Base-by-base conservation (phyloP, 2,113 vertebrate species). In the Nannospalax galili region DNA sequence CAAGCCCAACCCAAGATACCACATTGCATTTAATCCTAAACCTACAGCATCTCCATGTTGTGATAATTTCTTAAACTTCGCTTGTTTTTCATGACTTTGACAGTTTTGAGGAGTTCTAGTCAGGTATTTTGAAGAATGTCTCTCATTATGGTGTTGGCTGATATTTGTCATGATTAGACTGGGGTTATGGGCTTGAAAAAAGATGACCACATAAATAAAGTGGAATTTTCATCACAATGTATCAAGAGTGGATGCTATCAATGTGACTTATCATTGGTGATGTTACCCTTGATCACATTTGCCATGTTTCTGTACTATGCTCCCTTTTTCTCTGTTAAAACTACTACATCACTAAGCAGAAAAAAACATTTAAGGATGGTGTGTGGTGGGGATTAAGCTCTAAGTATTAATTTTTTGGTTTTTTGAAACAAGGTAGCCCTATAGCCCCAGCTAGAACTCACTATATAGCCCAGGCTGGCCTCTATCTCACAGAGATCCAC, bases 101-200 rank as follows among this genome's bases (percentile, higher is more conserved):
- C 14, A 89, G n/a, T 91, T 94, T 84, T 85, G 35, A 89, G 35
- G 32, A 86, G 48, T 86, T 22, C 67, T 78, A 45, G 67, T 91
- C 62, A 81, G 48, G 19, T 48, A n/a, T 91, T 93, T 91, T 93
- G 73, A 96, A 92, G 35, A 94, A 81, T 72, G 37, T 58, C 17
- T 74, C 10, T 92, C 40, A n/a, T n/a, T 69, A 0, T 64, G 84
- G 77, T 17, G 82, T 94, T 93, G 28, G 42, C 56, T 81, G 28
- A 48, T 84, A 26, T 72, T 96, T n/a, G 65, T 86, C 69, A 48
- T 60, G 32, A 40, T 88, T 52, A 85, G 42, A 72, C 5, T 80
- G 32, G 32, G 14, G 7, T 48, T 73, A 52, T 24, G 52, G n/a
- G 22, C 42, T 95, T 77, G 7, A 37, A 10, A n/a, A 14, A 89